Conservation (phyloP, 2,797 vertebrate species). For the Heliangelus exortis region DNA sequence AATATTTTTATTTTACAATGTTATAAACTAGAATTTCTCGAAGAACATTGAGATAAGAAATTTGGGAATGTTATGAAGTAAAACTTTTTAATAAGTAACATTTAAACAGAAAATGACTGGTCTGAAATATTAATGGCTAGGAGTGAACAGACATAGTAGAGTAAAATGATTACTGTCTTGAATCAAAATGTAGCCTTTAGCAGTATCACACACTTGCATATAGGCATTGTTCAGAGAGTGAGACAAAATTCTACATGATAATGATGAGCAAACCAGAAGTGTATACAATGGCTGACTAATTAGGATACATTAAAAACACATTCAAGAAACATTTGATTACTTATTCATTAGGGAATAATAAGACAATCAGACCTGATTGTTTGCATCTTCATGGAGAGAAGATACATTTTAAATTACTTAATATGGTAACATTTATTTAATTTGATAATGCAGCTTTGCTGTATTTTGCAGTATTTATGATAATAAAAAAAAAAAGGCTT, state of each 20-base stretch:
- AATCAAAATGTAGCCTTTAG: not conserved
- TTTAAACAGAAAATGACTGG: not conserved
- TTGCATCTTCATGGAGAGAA: not conserved
- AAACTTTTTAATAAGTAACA: not conserved
- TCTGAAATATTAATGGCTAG: not conserved
- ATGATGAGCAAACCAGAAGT: not conserved
- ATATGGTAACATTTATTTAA: not conserved
- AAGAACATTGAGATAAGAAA: not conserved
- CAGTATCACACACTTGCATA: not conserved
- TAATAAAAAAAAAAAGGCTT: not conserved
- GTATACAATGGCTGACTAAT: not conserved
- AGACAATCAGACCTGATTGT: not conserved
- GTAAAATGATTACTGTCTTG: not conserved
- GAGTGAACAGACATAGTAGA: not conserved
- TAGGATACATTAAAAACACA: constrained; percentile 3
- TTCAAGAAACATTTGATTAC: not conserved
- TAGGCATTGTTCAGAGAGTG: not conserved
- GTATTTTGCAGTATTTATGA: not conserved
- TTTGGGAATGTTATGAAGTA: not conserved
- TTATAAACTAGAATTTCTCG: not conserved
- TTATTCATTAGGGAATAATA: not conserved
- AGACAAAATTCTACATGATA: not conserved
- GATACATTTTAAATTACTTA: not conserved
- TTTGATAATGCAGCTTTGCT: not conserved
- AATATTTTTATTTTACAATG: not conserved